Evolutionary conservation across 2,797 vertebrate genomes (phyloP).

Genomic region (Leptodactylus fallax): DNA sequence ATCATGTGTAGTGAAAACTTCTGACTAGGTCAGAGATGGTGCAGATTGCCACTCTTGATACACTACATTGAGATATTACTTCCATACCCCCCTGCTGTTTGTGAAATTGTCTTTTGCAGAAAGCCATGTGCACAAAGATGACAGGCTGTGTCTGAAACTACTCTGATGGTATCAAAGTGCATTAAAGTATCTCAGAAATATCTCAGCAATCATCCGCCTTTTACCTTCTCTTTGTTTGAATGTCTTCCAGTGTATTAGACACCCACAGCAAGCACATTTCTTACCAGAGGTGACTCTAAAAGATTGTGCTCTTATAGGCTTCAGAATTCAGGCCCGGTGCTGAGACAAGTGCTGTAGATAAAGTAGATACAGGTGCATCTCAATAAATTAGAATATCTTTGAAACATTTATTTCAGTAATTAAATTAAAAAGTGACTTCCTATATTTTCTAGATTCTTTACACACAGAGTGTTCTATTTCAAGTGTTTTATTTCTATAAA

Average conservation of each 20-base stretch:
- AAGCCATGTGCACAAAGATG: conserved; percentile 32
- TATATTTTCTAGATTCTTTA: too few relatives aligned
- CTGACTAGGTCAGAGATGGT: conserved; percentile 8
- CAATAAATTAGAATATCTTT: too few relatives aligned
- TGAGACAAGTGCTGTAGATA: neutral
- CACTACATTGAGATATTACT: conserved; percentile 18
- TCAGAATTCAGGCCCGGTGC: neutral
- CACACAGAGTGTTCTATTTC: too few relatives aligned
- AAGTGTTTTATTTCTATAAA: too few relatives aligned
- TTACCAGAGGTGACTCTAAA: neutral
- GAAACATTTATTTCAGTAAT: too few relatives aligned
- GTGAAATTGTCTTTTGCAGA: conserved; percentile 29
- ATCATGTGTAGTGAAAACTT: conserved; percentile 24
- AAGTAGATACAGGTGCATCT: too few relatives aligned
- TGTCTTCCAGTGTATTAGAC: conserved; percentile 14
- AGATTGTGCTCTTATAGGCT: neutral
- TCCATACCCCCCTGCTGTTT: conserved; percentile 36
- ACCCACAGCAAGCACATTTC: neutral
- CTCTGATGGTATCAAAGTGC: conserved; percentile 39
- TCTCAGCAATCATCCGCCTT: conserved; percentile 38
- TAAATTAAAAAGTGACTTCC: too few relatives aligned
- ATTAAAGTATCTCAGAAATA: conserved; percentile 33
- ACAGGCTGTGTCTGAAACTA: conserved; percentile 42
- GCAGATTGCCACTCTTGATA: conserved; percentile 25
- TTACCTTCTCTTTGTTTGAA: conserved; percentile 27